phyloP scores from a whole-genome alignment of 2,113 vertebrate species.

The Okapia johnstoni region DNA sequence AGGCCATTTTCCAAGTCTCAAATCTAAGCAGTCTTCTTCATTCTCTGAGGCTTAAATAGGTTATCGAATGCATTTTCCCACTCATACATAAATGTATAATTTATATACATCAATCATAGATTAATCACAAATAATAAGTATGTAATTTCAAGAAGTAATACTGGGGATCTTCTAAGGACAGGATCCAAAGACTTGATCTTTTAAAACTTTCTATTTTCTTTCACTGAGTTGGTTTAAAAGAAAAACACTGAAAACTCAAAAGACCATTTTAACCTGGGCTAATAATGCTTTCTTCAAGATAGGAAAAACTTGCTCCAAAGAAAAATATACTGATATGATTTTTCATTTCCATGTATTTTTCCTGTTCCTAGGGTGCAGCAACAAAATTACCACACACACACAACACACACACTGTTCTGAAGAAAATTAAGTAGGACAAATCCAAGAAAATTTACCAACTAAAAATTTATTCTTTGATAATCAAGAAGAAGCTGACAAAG shows the following conservation, averaged over 20 bases:
- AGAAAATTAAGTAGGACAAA: conserved; percentile 44
- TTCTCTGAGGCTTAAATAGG: neutral
- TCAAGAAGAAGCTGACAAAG: conserved; percentile 45
- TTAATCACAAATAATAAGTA: conserved; percentile 8
- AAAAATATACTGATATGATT: neutral
- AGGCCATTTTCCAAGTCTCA: neutral
- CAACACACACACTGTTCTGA: neutral
- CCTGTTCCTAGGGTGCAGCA: neutral
- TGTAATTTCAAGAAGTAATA: neutral
- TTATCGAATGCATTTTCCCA: neutral
- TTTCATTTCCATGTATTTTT: conserved; percentile 36
- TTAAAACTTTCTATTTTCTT: conserved; percentile 21
- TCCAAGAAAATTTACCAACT: conserved; percentile 45
- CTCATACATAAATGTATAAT: neutral
- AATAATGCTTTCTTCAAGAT: neutral
- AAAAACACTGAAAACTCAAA: conserved; percentile 26
- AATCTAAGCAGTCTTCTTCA: neutral
- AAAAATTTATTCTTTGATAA: conserved; percentile 49
- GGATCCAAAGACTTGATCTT: neutral
- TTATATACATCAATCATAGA: neutral
- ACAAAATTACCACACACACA: conserved; percentile 5
- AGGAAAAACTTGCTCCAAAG: neutral
- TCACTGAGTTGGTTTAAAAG: conserved; percentile 33
- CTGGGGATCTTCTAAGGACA: neutral
- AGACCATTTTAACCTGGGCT: neutral